Evolutionary conservation across 2,113 vertebrate genomes (phyloP).

Genomic region (Ornithorhynchus anatinus): DNA sequence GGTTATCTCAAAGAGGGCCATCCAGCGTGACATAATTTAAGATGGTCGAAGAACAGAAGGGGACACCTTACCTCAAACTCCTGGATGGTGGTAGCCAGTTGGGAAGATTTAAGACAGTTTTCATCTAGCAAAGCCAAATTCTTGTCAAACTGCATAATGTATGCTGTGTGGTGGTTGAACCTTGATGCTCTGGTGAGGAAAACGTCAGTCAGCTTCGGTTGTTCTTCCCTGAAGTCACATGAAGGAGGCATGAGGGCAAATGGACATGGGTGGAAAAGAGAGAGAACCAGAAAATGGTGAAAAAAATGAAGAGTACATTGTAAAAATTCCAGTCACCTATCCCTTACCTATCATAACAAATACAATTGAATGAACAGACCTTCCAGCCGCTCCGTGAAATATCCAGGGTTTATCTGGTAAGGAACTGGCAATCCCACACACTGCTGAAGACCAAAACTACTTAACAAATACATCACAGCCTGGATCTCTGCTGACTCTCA

Average conservation of each 20-base stretch:
- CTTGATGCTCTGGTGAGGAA: constrained; percentile 82
- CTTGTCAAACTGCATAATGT: constrained; percentile 87
- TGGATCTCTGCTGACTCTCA: no score
- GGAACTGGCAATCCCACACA: neutral
- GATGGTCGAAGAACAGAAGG: no score
- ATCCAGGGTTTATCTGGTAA: neutral
- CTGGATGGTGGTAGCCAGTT: constrained; percentile 75
- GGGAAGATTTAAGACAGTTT: constrained; percentile 75
- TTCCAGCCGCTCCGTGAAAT: neutral
- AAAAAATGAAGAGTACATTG: neutral
- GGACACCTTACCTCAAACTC: constrained; percentile 84
- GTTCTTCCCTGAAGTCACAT: constrained; percentile 80
- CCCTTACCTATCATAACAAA: neutral
- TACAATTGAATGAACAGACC: no score
- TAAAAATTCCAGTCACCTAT: neutral
- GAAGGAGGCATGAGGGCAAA: neutral
- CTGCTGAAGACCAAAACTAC: neutral
- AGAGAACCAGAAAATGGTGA: constrained; percentile 5
- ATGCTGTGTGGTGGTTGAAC: constrained; percentile 83
- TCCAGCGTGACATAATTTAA: no score
- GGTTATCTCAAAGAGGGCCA: no score
- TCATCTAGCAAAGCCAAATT: constrained; percentile 85
- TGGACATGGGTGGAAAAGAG: no score
- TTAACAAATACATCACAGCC: neutral
- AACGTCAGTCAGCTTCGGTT: constrained; percentile 86